These are phyloP conservation scores for Istiophorus platypterus DNA, from an alignment of 2,113 vertebrate genomes.

Conservation along the genomic window DNA sequence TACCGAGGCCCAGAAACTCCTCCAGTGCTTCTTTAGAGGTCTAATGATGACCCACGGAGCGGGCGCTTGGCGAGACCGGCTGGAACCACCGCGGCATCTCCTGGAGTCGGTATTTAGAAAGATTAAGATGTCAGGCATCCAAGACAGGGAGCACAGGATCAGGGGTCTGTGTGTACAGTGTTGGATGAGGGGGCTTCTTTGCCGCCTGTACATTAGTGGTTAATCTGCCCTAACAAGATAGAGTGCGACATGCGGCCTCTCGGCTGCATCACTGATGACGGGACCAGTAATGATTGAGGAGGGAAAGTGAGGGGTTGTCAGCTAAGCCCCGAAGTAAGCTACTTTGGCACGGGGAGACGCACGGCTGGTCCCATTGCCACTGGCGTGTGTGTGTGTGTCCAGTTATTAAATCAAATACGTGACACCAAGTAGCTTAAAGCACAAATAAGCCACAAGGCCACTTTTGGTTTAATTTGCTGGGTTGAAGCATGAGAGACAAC, in stretches of 20 bases:
- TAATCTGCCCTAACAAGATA: constrained; percentile 81
- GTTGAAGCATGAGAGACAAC: constrained; percentile 30
- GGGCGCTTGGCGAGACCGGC: constrained; percentile 24
- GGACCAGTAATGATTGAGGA: constrained; percentile 73
- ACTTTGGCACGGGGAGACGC: constrained; percentile 65
- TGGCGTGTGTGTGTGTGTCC: constrained; percentile 60
- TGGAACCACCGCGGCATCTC: constrained; percentile 11
- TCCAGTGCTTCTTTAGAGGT: constrained; percentile 27
- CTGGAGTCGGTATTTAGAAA: constrained; percentile 41
- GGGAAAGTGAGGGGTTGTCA: constrained; percentile 53
- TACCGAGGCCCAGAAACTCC: constrained; percentile 32
- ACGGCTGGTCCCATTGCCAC: constrained; percentile 56
- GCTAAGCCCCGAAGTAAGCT: constrained; percentile 77
- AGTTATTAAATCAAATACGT: constrained; percentile 80
- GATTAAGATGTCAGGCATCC: constrained; percentile 67
- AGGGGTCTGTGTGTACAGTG: constrained; percentile 43
- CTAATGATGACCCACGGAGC: constrained; percentile 50
- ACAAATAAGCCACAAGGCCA: constrained; percentile 64
- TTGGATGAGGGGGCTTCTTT: constrained; percentile 60
- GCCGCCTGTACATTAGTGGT: constrained; percentile 64
- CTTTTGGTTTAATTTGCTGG: constrained; percentile 43
- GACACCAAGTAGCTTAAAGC: constrained; percentile 77
- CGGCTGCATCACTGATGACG: constrained; percentile 70
- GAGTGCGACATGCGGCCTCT: constrained; percentile 43
- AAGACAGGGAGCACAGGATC: constrained; percentile 62